phyloP scores from a whole-genome alignment of 2,113 vertebrate species.

The Gopherus flavomarginatus region DNA sequence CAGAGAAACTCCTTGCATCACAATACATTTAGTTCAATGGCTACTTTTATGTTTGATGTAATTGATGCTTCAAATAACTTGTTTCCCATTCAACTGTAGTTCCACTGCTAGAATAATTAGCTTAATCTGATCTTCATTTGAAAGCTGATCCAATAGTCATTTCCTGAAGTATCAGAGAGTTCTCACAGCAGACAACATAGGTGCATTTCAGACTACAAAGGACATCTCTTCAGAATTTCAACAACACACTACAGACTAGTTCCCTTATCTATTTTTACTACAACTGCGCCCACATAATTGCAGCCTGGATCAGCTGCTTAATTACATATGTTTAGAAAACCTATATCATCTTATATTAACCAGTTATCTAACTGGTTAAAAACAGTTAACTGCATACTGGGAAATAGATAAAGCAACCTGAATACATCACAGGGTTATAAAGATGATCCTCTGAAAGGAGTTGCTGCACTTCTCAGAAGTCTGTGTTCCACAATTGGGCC shows the following conservation, averaged over 20 bases:
- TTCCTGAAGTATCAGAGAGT: conserved; percentile 31
- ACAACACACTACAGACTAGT: conserved; percentile 33
- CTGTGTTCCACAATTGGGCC: background rate
- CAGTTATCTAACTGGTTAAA: conserved; percentile 31
- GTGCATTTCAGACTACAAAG: conserved; percentile 10
- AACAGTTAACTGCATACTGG: background rate
- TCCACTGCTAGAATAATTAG: conserved; percentile 18
- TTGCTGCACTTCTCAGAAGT: background rate
- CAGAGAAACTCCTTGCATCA: background rate
- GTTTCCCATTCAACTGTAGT: background rate
- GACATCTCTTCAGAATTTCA: conserved; percentile 1
- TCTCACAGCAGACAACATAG: conserved; percentile 17
- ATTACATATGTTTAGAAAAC: conserved; percentile 43
- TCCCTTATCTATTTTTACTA: conserved; percentile 55
- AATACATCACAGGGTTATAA: background rate
- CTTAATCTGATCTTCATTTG: conserved; percentile 41
- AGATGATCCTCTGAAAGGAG: background rate
- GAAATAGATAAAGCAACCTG: background rate
- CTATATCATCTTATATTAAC: conserved; percentile 39
- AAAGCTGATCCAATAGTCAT: conserved; percentile 12
- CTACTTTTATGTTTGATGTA: background rate
- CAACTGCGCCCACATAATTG: conserved; percentile 59
- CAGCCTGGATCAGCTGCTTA: conserved; percentile 35
- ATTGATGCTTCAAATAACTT: conserved; percentile 15
- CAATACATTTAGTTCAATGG: background rate